Percentiles rank a stretch among this genome's conserved stretches.
Evolutionary conservation across 2,888 invertebrate species (phyloP).

Genomic region (Tenthredo amoena): DNA sequence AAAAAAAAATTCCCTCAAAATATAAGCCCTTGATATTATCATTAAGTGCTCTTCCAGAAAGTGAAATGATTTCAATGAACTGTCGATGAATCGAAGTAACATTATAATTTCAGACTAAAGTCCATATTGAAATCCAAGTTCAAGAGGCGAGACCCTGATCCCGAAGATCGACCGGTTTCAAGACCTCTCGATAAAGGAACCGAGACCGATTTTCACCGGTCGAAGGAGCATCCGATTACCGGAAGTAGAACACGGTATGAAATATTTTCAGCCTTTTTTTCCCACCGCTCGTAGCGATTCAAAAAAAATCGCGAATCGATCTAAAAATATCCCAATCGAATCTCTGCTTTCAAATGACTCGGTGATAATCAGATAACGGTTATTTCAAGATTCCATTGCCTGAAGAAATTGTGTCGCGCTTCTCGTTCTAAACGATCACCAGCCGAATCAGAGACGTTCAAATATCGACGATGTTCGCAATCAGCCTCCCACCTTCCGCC

Average conservation of each 20-base stretch:
- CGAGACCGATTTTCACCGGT: background rate
- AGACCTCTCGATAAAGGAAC: background rate
- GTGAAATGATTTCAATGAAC: background rate
- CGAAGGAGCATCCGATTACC: background rate
- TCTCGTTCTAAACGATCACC: background rate
- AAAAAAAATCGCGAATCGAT: background rate
- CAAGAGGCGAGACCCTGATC: background rate
- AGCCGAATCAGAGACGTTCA: background rate
- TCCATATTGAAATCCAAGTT: constrained; percentile 27
- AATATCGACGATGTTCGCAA: background rate
- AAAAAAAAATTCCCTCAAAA: too few relatives aligned
- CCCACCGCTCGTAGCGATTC: background rate
- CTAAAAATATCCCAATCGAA: background rate
- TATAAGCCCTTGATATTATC: too few relatives aligned
- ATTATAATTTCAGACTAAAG: background rate
- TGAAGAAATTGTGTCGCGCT: background rate
- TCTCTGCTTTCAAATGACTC: background rate
- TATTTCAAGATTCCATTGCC: constrained; percentile 24
- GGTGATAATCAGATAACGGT: background rate
- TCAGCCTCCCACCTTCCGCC: background rate
- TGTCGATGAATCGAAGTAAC: background rate
- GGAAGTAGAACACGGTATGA: background rate
- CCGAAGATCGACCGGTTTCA: background rate
- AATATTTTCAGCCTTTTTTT: background rate
- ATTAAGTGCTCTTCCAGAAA: too few relatives aligned